Conservation (phyloP, 1,140 invertebrate genomes). For the Calliopsis andreniformis region DNA sequence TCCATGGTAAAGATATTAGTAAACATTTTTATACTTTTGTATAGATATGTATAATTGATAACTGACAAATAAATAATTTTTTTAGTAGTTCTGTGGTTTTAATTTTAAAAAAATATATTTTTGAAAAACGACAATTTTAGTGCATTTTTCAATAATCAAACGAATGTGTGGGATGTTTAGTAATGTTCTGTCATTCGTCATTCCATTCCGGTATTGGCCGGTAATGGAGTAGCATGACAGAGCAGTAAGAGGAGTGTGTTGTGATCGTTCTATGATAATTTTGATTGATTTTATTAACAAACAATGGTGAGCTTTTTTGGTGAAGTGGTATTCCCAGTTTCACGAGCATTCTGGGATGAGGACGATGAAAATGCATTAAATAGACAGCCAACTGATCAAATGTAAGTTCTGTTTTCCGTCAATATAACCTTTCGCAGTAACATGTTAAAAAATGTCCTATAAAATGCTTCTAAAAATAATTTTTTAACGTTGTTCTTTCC, state of each 20-base stretch:
- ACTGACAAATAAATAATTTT: slow-evolving; percentile 57
- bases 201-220: too few relatives aligned
- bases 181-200: not conserved
- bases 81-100: slow-evolving; percentile 21
- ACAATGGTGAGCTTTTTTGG: slow-evolving; percentile 74
- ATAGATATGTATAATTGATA: slow-evolving; percentile 59
- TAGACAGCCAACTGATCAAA: slow-evolving; percentile 40
- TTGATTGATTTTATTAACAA: slow-evolving; percentile 9
- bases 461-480: too few relatives aligned
- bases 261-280: not conserved
- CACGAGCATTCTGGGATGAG: slow-evolving; percentile 76
- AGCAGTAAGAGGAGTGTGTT: not conserved
- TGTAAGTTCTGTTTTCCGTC: slow-evolving; percentile 47
- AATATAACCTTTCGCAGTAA: slow-evolving; percentile 34
- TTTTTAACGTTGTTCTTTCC: too few relatives aligned
- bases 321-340: slow-evolving; percentile 73
- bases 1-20: slow-evolving; percentile 60
- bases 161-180: too few relatives aligned
- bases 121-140: too few relatives aligned
- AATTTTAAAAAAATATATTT: slow-evolving; percentile 1
- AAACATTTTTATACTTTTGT: slow-evolving; percentile 72
- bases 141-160: too few relatives aligned
- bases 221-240: not conserved
- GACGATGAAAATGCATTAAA: slow-evolving; percentile 67
- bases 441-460: not conserved